phyloP scores from a whole-genome alignment of 2,113 vertebrate species.

The Brienomyrus brachyistius region DNA sequence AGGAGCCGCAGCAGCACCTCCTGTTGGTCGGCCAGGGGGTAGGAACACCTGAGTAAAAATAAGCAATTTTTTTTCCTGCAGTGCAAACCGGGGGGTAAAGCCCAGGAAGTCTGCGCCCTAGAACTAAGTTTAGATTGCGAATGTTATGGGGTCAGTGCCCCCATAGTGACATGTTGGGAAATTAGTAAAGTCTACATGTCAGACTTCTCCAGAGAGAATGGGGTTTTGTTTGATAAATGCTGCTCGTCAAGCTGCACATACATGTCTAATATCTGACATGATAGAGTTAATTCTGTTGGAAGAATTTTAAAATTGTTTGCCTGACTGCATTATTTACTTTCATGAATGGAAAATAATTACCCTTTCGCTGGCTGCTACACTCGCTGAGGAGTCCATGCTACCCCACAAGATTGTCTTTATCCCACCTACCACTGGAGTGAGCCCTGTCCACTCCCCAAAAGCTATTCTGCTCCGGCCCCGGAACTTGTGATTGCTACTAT shows the following conservation, averaged over 20 bases:
- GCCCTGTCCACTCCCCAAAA: too few species aligned
- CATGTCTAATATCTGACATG: background rate
- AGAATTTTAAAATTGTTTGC: background rate
- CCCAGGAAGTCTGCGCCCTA: background rate
- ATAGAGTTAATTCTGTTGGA: background rate
- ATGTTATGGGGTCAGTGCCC: background rate
- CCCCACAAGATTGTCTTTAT: too few species aligned
- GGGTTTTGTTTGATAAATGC: background rate
- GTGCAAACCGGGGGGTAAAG: background rate
- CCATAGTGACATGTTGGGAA: background rate
- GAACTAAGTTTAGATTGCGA: background rate
- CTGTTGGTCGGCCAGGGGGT: too few species aligned
- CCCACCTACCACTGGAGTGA: too few species aligned
- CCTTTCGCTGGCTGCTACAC: too few species aligned
- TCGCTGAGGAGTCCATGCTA: too few species aligned
- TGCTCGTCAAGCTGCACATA: background rate
- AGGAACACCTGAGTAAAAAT: too few species aligned
- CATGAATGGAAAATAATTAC: too few species aligned
- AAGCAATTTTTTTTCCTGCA: background rate
- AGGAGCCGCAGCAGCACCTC: too few species aligned
- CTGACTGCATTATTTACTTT: background rate
- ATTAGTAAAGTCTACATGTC: background rate
- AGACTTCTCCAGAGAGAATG: background rate
- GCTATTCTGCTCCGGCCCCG: too few species aligned
- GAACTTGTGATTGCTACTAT: too few species aligned